Evolutionary conservation across 2,888 invertebrate genomes (phyloP), one percentile per base, ranked within the genome.

Genomic region (Brassicogethes aeneus): DNA sequence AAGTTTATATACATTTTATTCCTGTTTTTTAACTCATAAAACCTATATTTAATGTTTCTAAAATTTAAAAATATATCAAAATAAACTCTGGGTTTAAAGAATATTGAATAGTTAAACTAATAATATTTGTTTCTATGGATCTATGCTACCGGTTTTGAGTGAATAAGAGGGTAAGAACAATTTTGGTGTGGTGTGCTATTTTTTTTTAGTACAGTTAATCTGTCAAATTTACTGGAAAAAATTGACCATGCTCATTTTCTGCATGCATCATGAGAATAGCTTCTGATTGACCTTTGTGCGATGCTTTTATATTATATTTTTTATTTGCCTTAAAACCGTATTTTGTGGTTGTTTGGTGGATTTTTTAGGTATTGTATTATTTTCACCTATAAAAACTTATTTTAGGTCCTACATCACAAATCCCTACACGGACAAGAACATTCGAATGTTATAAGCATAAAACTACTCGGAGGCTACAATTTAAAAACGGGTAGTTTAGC

Each of bases 121-220:
- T 44, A 39, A 40, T 42, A 39, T 57, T 57, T 56, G 50, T 61
- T 64, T 60, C 57, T 76, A 70, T 77, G 76, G 84, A 79, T 84
- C 84, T 71, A 82, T 83, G 76, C 81, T 85, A 73, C 84, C 84
- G 63, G 82, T 84, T 70, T 75, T 85, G 79, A 84, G 77, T 72
- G 84, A 85, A 78, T 84, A 80, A 75, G 38, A 72, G 71, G 65
- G 57, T 57, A 70, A 70, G 67, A 50, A 29, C 8, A 23, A 5
- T 7, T 23, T 35, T 38, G 39, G 34, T 42, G n/a, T 15, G 23
- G 15, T 39, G 31, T 45, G 36, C 42, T 37, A 16, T 15, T 34
- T 40, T 41, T 41, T 31, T 13, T 29, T 41, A 34, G 30, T 30
- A 10, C 23, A 23, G 5, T 23, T 7, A 7, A 10, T 23, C 3